phyloP scores from a whole-genome alignment of 1,140 invertebrate genomes.

The Chymomyza costata region DNA sequence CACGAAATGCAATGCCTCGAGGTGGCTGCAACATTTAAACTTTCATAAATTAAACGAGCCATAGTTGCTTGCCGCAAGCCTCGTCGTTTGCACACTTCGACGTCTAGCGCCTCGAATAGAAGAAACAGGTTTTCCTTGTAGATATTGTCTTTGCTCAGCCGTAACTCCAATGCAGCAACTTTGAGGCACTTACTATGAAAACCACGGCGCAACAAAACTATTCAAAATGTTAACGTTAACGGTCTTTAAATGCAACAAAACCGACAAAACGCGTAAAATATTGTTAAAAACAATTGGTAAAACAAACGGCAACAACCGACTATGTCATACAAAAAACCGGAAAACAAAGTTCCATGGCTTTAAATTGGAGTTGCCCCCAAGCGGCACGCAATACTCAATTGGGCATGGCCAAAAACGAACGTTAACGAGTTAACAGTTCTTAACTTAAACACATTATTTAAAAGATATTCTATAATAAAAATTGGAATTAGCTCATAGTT shows the following conservation, averaged over 20 bases:
- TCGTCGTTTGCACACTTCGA: no score
- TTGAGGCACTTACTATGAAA: no score
- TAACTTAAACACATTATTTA: no score
- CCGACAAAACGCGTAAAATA: conserved; percentile 27
- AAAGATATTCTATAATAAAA: no score
- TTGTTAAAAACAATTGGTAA: conserved; percentile 30
- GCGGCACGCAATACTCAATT: no score
- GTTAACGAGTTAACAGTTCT: no score
- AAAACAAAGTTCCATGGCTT: conserved; percentile 9
- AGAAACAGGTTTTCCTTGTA: conserved; percentile 47
- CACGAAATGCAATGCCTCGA: conserved; percentile 50
- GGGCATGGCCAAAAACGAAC: no score
- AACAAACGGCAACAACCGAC: conserved; percentile 33
- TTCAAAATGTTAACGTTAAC: conserved; percentile 61
- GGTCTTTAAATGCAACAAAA: conserved; percentile 52
- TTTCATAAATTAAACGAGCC: conserved; percentile 68
- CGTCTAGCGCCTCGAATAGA: no score
- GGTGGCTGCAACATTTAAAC: conserved; percentile 56
- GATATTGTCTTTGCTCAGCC: conserved; percentile 10
- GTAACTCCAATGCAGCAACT: not conserved
- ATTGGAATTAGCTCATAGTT: no score
- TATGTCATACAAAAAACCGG: conserved; percentile 21
- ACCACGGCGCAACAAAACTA: conserved; percentile 34
- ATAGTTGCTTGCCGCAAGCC: no score
- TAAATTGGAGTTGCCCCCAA: no score